Evolutionary conservation across 2,888 invertebrate genomes (phyloP), one percentile per base, ranked within the genome.

Genomic region (Chrysolina oricalcia): DNA sequence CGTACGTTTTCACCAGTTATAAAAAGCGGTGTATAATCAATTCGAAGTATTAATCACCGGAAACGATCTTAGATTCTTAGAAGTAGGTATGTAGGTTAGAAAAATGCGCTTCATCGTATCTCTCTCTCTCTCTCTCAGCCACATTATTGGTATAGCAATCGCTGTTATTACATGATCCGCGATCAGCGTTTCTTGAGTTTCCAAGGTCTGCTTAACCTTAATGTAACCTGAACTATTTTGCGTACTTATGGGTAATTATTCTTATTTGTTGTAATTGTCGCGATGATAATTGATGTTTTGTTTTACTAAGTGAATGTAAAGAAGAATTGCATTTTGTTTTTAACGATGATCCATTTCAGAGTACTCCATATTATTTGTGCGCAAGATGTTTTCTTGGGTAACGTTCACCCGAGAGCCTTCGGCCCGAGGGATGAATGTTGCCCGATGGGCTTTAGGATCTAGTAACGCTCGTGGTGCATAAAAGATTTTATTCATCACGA

Each of bases 191-290:
- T 53, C 66, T 46, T 23, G 48, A 67, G 41, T 62, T 66, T n/a
- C 67, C 72, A 72, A 72, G 72, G 72, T 67, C 72, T 65, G 27
- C 50, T 65, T 56, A 65, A 72, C 72, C 72, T 72, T 46, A 62
- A 72, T n/a, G 68, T 21, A 50, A 68, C 68, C 68, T 56, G 68
- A 68, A 53, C 68, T 68, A 68, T 68, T 68, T 68, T 68, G 19
- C 48, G n/a, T n/a, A n/a, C n/a, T 8, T 19, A 17, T 46, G 43
- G n/a, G 67, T 27, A 48, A 67, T 50, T 66, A 48, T 66, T 66
- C 23, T 23, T n/a, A 48, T 53, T 40, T 40, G 21, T 41, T 19
- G 35, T 43, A 50, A 35, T 67, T 67, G 27, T 53, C 17, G 68
- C 8, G 53, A 68, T 68, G 53, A 50, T 48, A 23, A 50, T 67